Evolutionary conservation across 1,140 invertebrate species (phyloP), one percentile per base, ranked within the genome.

Genomic region (Nomia melanderi): DNA sequence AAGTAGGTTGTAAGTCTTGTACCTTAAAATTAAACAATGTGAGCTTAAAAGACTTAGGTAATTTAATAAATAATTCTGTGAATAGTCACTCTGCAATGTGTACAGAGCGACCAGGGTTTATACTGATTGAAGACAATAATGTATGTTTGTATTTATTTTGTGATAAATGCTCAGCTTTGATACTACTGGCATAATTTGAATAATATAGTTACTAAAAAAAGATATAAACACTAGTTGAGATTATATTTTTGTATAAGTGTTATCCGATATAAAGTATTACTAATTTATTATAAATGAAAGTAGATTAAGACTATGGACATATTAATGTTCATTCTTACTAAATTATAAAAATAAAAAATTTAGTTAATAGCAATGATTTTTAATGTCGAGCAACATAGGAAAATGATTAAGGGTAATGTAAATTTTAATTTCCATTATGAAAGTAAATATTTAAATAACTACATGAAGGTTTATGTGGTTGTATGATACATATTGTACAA

Each of bases 401-500:
- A 47, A 25, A 27, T 23, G 23, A 50, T 1, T 29, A 31, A 20
- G 20, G 25, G 20, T 14, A 4, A 69, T 59, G 1, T 23, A 20
- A 56, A 76, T 23, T 79, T 75, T n/a, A 41, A 64, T 56, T 82
- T 74, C 54, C 65, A 39, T 66, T 36, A 47, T 36, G 20, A 23
- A 69, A 59, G 25, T 77, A 63, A 85, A 83, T 59, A 79, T 80
- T 63, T 69, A 71, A 79, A 69, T 83, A 86, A 79, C 47, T 80
- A 84, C 72, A 75, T 62, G 69, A 81, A 62, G 81, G 53, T 86
- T 77, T 72, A 83, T 59, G 25, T 73, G 78, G 83, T 86, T 81
- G 86, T 85, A 87, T 87, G 71, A 86, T 88, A 86, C 83, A 87
- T 85, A 86, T 85, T 88, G 84, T 88, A 88, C 86, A 88, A 88